Base-by-base conservation (phyloP, 2,888 invertebrate genomes). In the Trypoxylon attenuatum region DNA sequence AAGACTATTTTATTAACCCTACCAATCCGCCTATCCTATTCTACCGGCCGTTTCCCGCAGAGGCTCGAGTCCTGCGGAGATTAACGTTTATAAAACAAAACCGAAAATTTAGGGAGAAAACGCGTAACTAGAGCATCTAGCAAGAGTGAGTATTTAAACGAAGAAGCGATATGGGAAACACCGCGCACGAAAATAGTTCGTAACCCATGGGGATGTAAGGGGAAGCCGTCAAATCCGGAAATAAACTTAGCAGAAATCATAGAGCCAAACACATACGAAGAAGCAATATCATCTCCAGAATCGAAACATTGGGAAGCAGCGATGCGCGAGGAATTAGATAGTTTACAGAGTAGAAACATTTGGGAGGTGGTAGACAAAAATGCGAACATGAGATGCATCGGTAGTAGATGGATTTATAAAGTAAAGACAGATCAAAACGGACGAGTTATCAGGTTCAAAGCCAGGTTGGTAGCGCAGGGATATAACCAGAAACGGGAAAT, bases 351-450 rank as follows among this genome's bases (percentile, higher is more conserved):
- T 22, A 54, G 55, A 38, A 8, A 63, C 15, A 59, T 52, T 5
- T 67, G 67, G 58, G 54, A 67, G 29, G 13, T 58, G 16, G 19
- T 58, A 8, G n/a, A n/a, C 6, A 50, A 19, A 15, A 2, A 16
- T 0, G 38, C 46, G n/a, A 13, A 16, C 6, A 51, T 5, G 22
- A 19, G 42, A 18, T 67, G 46, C 10, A 33, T 67, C 2, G 67
- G 47, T 2, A 59, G 55, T 38, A 64, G 10, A 43, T 67, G 47
- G 63, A 47, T 63, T 0, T 67, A 64, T 2, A 67, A 64, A 18
- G 43, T 59, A 6, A 67, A 67, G 23, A 55, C 52, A 3, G 63
- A 67, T 42, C 1, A 54, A 0, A 23, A 23, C 0, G 58, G 58
- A 5, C 59, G 52, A 21, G 13, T 64, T 29, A 8, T 39, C 0